phyloP scores from a whole-genome alignment of 2,797 vertebrate species.

The Pseudotriccus pelzelni region DNA sequence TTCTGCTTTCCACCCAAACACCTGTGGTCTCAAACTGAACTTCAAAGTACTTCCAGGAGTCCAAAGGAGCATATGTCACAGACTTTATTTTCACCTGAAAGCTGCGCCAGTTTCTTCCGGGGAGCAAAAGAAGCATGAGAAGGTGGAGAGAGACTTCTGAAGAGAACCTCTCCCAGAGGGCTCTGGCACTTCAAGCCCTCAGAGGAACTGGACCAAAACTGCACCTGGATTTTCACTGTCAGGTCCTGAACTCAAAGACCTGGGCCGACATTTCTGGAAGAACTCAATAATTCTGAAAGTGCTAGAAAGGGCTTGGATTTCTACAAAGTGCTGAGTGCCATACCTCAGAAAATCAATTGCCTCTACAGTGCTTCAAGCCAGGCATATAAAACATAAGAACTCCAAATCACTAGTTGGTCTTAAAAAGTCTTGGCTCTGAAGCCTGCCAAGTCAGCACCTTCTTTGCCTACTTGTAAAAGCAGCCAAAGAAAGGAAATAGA shows the following conservation, averaged over 20 bases:
- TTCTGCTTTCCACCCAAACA: not conserved
- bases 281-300: conserved; percentile 14
- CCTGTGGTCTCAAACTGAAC: not conserved
- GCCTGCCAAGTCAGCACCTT: conserved; percentile 64
- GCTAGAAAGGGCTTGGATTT: conserved; percentile 14
- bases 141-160: not conserved
- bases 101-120: not conserved
- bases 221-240: not conserved
- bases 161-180: not conserved
- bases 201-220: not conserved
- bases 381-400: conserved; percentile 51
- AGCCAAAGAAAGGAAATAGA: conserved; percentile 63
- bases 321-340: conserved; percentile 58
- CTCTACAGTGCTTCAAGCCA: conserved; percentile 31
- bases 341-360: conserved; percentile 61
- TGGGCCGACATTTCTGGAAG: not conserved
- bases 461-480: conserved; percentile 55
- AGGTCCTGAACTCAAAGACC: not conserved
- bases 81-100: not conserved
- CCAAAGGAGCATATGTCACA: not conserved
- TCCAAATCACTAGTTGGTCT: conserved; percentile 60
- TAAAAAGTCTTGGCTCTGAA: conserved; percentile 61
- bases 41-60: not conserved
- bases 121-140: not conserved
- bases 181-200: not conserved